A percentile compares a stretch with the other conserved stretches of the same genome.
These are phyloP conservation scores for Drosophila mayaguana DNA, from an alignment of 2,888 invertebrate species.

Conservation along the genomic window DNA sequence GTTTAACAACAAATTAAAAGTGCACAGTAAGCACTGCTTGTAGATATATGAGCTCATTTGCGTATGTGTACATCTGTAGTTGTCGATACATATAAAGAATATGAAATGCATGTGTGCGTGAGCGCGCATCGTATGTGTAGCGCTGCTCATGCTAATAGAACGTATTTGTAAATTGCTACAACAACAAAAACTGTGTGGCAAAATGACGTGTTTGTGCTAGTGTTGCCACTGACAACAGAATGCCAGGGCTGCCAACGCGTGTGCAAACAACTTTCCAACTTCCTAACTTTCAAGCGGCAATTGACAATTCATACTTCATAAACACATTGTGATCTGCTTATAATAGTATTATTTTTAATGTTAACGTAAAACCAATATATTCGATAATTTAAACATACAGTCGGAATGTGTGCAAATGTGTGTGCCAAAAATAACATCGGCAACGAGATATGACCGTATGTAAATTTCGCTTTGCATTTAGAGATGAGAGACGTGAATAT, in stretches of 20 bases:
- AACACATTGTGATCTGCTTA: not conserved
- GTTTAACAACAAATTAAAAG: constrained; percentile 59
- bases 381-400: constrained; percentile 7
- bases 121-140: constrained; percentile 40
- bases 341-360: not conserved
- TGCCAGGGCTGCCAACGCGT: constrained; percentile 63
- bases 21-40: constrained; percentile 53
- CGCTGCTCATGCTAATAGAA: constrained; percentile 54
- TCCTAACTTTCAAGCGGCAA: constrained; percentile 24
- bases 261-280: constrained; percentile 25
- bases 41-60: constrained; percentile 19
- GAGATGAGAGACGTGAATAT: constrained; percentile 44
- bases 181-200: constrained; percentile 64
- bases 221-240: constrained; percentile 79
- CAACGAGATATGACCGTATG: constrained; percentile 41
- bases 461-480: constrained; percentile 36
- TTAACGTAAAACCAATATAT: not conserved
- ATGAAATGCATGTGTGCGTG: constrained; percentile 12
- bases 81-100: constrained; percentile 16
- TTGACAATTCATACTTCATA: constrained; percentile 14
- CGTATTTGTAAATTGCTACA: constrained; percentile 62
- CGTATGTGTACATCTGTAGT: constrained; percentile 5
- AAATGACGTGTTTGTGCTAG: constrained; percentile 78
- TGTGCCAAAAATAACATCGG: constrained; percentile 57
- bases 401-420: not conserved